These are phyloP conservation scores for Diarsia brunnea DNA, from an alignment of 2,888 invertebrate species.

Conservation along the genomic window DNA sequence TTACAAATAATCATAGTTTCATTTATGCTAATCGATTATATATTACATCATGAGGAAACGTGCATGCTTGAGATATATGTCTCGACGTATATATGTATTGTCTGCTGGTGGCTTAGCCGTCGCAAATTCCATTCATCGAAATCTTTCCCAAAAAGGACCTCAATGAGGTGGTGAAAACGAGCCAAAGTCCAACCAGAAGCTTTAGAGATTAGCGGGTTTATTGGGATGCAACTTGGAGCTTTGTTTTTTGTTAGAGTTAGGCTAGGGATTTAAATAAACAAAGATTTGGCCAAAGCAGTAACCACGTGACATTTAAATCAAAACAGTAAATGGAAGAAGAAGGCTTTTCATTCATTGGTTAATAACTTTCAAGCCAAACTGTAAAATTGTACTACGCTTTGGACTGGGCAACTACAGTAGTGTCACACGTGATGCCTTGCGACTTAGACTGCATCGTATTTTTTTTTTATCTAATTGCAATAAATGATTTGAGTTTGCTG, in stretches of 20 bases:
- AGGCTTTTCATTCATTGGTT: background rate
- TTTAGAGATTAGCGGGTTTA: slow-evolving; percentile 32
- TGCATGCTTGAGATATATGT: no score
- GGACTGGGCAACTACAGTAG: background rate
- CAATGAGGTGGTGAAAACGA: slow-evolving; percentile 16
- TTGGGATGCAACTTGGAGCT: background rate
- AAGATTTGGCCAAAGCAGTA: background rate
- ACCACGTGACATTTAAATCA: background rate
- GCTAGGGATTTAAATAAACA: slow-evolving; percentile 3
- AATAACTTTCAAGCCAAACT: no score
- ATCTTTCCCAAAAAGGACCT: background rate
- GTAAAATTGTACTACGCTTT: background rate
- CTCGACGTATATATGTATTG: no score
- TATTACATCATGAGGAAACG: no score
- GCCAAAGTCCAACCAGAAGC: slow-evolving; percentile 7
- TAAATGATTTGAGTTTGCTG: no score
- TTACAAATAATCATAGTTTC: background rate
- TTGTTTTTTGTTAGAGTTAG: slow-evolving; percentile 32
- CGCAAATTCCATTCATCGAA: no score
- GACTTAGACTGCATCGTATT: background rate
- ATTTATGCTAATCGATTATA: no score
- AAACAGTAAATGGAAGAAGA: background rate
- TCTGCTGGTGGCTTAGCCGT: no score
- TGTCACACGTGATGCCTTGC: background rate
- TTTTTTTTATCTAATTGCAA: background rate